A percentile compares a stretch with the other conserved stretches of the same genome.
Evolutionary conservation across 1,140 invertebrate genomes (phyloP).

Genomic region (Hypothenemus hampei): DNA sequence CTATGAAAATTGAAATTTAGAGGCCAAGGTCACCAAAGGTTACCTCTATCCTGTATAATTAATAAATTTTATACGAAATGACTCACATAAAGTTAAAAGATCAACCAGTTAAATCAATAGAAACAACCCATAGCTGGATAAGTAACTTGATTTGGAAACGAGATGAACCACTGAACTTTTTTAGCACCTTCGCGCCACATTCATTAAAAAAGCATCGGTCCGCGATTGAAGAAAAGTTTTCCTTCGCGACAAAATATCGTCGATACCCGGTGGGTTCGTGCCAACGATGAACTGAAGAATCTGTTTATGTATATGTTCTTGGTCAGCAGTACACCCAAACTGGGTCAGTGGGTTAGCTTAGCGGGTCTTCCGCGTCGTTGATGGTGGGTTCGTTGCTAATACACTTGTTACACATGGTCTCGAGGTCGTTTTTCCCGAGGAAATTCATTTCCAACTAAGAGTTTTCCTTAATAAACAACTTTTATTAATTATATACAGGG

Average conservation of each 20-base stretch:
- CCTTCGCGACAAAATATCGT: slow-evolving; percentile 5
- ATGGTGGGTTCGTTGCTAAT: slow-evolving; percentile 8
- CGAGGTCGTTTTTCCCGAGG: slow-evolving; percentile 2
- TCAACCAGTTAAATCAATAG: too few species aligned
- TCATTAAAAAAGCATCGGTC: neutral
- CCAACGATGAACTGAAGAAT: slow-evolving; percentile 36
- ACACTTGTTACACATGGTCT: slow-evolving; percentile 28
- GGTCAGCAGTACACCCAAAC: slow-evolving; percentile 38
- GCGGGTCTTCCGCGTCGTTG: slow-evolving; percentile 30
- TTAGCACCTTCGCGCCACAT: slow-evolving; percentile 9
- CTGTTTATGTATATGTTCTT: slow-evolving; percentile 30
- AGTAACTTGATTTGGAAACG: too few species aligned
- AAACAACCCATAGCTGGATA: too few species aligned
- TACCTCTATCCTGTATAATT: too few species aligned
- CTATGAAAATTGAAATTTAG: too few species aligned
- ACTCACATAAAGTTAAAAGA: too few species aligned
- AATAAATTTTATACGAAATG: too few species aligned
- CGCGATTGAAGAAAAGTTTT: neutral
- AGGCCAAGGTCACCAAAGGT: too few species aligned
- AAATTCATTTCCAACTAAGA: too few species aligned
- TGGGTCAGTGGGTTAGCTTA: slow-evolving; percentile 42
- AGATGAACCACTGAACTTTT: slow-evolving; percentile 7
- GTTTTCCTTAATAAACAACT: too few species aligned
- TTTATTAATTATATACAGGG: too few species aligned
- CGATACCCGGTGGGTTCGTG: slow-evolving; percentile 29